A percentile compares a stretch with the other conserved stretches of the same genome.
phyloP scores from a whole-genome alignment of 2,888 invertebrate species.

The Leuctra nigra region DNA sequence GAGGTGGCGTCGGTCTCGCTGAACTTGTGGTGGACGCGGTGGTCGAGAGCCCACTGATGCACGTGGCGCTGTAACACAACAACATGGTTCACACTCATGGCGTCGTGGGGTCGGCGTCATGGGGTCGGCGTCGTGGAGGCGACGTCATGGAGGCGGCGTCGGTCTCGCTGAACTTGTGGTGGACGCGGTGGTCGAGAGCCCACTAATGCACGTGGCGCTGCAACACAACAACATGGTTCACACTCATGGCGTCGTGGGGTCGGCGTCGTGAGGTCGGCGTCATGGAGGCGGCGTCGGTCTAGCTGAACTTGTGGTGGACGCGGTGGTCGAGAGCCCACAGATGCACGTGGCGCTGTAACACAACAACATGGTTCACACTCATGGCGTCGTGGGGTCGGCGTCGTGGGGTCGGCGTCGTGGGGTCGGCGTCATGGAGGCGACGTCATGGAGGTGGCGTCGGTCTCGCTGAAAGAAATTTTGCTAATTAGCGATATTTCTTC shows the following conservation, averaged over 20 bases:
- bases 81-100: no score
- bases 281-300: conserved; percentile 79
- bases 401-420: no score
- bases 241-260: no score
- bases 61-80: conserved; percentile 74
- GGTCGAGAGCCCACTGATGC: conserved; percentile 81
- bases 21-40: conserved; percentile 84
- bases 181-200: conserved; percentile 69
- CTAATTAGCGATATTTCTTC: no score
- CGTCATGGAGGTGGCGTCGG: conserved; percentile 74
- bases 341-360: conserved; percentile 73
- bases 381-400: no score
- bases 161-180: conserved; percentile 68
- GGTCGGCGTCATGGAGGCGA: no score
- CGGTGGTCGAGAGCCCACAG: conserved; percentile 84
- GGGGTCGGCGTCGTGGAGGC: not conserved
- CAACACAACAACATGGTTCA: no score
- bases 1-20: conserved; percentile 78
- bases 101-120: no score
- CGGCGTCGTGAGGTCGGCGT: no score
- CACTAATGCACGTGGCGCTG: conserved; percentile 65
- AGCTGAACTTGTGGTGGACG: conserved; percentile 83
- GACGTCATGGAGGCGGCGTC: conserved; percentile 81
- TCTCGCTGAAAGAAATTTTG: no score
- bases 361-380: no score